Evolutionary conservation across 2,888 invertebrate genomes (phyloP).

Genomic region (Hirtodrosophila cameraria): DNA sequence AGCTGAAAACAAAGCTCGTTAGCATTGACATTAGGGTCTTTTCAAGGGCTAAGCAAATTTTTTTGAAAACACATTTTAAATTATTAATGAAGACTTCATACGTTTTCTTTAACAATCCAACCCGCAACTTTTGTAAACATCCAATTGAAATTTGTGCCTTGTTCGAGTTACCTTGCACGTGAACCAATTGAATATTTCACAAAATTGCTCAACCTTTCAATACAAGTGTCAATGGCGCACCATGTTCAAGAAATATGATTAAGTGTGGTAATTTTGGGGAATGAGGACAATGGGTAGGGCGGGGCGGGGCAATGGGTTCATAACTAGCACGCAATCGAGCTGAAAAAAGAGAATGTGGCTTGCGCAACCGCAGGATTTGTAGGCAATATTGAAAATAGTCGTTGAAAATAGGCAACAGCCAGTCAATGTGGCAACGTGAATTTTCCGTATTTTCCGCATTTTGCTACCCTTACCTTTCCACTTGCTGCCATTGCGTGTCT

Average conservation of each 20-base stretch:
- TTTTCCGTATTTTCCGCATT: no score
- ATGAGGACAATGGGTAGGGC: neutral
- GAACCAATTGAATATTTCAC: conserved; percentile 19
- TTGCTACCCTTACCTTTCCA: neutral
- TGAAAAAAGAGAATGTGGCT: conserved; percentile 31
- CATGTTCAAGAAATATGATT: no score
- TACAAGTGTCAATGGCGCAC: conserved; percentile 63
- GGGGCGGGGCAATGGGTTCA: conserved; percentile 38
- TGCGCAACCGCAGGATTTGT: conserved; percentile 22
- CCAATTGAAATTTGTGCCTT: no score
- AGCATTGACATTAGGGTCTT: no score
- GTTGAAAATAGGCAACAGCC: conserved; percentile 28
- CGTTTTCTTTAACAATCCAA: no score
- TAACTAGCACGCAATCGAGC: conserved; percentile 64
- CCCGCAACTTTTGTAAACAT: no score
- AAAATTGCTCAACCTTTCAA: conserved; percentile 60
- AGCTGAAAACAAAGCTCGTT: no score
- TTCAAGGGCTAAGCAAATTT: no score
- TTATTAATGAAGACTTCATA: no score
- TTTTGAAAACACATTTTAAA: no score
- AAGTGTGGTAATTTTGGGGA: conserved; percentile 19
- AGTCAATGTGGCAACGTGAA: no score
- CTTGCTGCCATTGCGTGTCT: conserved; percentile 51
- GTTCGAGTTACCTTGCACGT: neutral
- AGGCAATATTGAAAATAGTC: conserved; percentile 14